These are phyloP conservation scores for Cataglyphis albicans DNA, from an alignment of 2,888 invertebrate species.

Conservation along the genomic window DNA sequence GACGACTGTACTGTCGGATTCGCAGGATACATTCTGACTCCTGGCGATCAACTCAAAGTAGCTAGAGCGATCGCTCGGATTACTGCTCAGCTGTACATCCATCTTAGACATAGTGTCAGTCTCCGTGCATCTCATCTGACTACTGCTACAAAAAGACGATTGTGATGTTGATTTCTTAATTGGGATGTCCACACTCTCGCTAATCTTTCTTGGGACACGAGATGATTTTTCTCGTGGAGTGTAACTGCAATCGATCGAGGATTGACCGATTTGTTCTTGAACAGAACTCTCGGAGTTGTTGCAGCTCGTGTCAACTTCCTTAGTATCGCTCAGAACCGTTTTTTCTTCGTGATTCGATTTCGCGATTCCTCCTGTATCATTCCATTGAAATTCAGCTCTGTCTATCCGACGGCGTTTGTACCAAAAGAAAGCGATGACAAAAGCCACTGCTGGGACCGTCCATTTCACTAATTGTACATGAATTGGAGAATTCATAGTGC, in stretches of 20 bases:
- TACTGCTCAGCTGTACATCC: constrained; percentile 77
- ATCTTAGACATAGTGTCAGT: constrained; percentile 36
- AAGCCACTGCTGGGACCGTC: constrained; percentile 93
- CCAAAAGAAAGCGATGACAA: constrained; percentile 93
- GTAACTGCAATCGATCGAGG: constrained; percentile 64
- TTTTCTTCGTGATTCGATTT: constrained; percentile 48
- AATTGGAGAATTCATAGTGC: constrained; percentile 88
- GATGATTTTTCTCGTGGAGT: constrained; percentile 62
- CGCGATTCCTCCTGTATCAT: constrained; percentile 89
- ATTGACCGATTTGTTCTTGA: constrained; percentile 75
- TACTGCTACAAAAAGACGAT: constrained; percentile 62
- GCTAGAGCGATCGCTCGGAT: constrained; percentile 71
- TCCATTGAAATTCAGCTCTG: constrained; percentile 86
- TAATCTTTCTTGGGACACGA: constrained; percentile 78
- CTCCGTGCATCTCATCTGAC: background rate
- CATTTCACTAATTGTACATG: constrained; percentile 92
- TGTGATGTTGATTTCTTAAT: constrained; percentile 72
- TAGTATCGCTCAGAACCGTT: constrained; percentile 35
- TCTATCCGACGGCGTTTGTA: constrained; percentile 92
- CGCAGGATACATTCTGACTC: constrained; percentile 58
- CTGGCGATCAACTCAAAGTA: constrained; percentile 76
- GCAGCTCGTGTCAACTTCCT: constrained; percentile 60
- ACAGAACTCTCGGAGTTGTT: constrained; percentile 76
- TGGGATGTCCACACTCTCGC: constrained; percentile 80
- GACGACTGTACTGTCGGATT: constrained; percentile 4